Conservation (phyloP, 2,888 invertebrate species). For the Alloplasta piceator region DNA sequence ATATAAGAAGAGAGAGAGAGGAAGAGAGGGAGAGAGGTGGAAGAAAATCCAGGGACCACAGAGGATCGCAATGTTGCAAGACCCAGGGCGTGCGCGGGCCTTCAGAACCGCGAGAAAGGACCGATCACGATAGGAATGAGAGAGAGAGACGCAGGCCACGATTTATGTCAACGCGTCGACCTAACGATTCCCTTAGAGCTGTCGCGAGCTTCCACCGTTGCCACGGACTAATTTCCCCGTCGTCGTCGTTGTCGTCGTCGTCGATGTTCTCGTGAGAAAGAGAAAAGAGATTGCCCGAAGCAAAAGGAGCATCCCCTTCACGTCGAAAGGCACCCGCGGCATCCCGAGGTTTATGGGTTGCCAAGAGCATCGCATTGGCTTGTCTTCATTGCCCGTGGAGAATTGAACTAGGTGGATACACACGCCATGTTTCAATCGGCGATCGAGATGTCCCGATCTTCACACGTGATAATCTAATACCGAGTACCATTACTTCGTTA, state of each 20-base stretch:
- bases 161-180: conserved; percentile 66
- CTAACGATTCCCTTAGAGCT: conserved; percentile 65
- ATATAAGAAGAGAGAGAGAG: conserved; percentile 4
- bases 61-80: conserved; percentile 25
- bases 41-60: conserved; percentile 23
- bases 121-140: conserved; percentile 53
- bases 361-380: conserved; percentile 12
- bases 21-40: background rate
- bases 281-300: background rate
- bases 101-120: conserved; percentile 19
- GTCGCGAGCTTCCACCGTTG: conserved; percentile 44
- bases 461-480: background rate
- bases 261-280: conserved; percentile 13
- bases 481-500: background rate
- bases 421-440: conserved; percentile 11
- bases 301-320: conserved; percentile 15
- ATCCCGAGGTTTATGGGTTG: conserved; percentile 55
- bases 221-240: conserved; percentile 54
- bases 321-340: conserved; percentile 8
- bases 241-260: conserved; percentile 40
- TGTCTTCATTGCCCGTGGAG: conserved; percentile 19
- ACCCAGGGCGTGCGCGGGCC: conserved; percentile 37
- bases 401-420: conserved; percentile 1
- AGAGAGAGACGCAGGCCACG: conserved; percentile 46
- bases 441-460: conserved; percentile 39